Evolutionary conservation across 2,113 vertebrate genomes (phyloP), one percentile per base, ranked within the genome.

Genomic region (Dipodomys merriami): DNA sequence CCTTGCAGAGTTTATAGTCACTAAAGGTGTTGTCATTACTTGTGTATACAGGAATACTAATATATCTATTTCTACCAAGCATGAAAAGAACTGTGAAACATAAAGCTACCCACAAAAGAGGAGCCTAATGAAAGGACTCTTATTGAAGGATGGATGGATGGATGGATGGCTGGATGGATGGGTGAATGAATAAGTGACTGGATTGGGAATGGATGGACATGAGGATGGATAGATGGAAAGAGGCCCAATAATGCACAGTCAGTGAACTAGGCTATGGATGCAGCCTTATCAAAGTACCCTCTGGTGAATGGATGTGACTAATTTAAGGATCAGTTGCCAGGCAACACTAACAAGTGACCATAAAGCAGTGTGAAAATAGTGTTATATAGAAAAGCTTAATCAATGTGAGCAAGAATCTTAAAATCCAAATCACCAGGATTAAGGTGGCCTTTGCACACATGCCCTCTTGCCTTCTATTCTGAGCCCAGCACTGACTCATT

Each of bases 401-500:
- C 85, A 93, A 78, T 67, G 57, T 91, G 44, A 92, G 67, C 83
- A 65, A 5, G 76, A 86, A 46, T 71, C 86, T 89, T 64, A 53
- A 68, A 69, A 30, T 68, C 30, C 74, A 27, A 83, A 84, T 0
- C 39, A 44, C 94, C 71, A 62, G 81, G 76, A 90, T 5, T 65
- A 72, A 27, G 33, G 23, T 4, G 53, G 76, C 80, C 92, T 77
- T 67, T 11, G 23, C n/a, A 67, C 62, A n/a, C 64, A 7, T 93
- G 93, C 82, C 94, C 93, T 90, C 46, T 18, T 0, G 30, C 65
- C 64, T 93, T 92, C 94, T 96, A 88, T 96, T 96, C 90, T 92
- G 74, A 86, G 88, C 68, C 69, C 74, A n/a, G 49, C 83, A 92
- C 74, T 96, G 95, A 96, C 86, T 96, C 95, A 96, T 72, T 65